phyloP scores from a whole-genome alignment of 2,113 vertebrate species.

The Dasypus novemcinctus region DNA sequence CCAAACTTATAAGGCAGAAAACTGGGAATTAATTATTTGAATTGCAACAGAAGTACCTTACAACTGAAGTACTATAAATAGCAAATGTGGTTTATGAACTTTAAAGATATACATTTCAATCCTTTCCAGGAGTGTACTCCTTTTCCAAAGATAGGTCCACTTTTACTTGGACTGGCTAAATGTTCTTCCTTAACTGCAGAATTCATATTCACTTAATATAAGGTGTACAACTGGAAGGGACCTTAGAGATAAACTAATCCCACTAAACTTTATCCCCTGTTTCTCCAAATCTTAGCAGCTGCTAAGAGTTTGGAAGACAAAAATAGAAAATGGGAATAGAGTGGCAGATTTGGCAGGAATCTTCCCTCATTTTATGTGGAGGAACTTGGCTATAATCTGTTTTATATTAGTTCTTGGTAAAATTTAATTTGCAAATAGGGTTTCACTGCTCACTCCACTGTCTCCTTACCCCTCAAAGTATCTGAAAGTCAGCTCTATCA shows the following conservation, averaged over 20 bases:
- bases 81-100: background rate
- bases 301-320: background rate
- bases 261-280: background rate
- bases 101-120: slow-evolving; percentile 28
- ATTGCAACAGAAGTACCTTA: slow-evolving; percentile 36
- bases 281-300: slow-evolving; percentile 13
- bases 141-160: slow-evolving; percentile 15
- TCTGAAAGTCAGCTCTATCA: slow-evolving; percentile 9
- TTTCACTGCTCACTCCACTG: background rate
- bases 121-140: background rate
- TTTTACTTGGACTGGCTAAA: slow-evolving; percentile 24
- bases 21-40: slow-evolving; percentile 58
- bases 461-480: background rate
- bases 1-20: slow-evolving; percentile 41
- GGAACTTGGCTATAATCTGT: background rate
- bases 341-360: background rate
- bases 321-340: background rate
- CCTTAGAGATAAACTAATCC: background rate
- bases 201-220: slow-evolving; percentile 22
- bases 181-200: slow-evolving; percentile 33
- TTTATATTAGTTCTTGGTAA: slow-evolving; percentile 3
- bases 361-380: background rate
- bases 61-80: slow-evolving; percentile 31
- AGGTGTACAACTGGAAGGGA: background rate
- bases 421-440: slow-evolving; percentile 22